Percentiles rank a stretch among this genome's conserved stretches.
phyloP scores from a whole-genome alignment of 2,888 invertebrate genomes.

The Deladenus siricidicola region DNA sequence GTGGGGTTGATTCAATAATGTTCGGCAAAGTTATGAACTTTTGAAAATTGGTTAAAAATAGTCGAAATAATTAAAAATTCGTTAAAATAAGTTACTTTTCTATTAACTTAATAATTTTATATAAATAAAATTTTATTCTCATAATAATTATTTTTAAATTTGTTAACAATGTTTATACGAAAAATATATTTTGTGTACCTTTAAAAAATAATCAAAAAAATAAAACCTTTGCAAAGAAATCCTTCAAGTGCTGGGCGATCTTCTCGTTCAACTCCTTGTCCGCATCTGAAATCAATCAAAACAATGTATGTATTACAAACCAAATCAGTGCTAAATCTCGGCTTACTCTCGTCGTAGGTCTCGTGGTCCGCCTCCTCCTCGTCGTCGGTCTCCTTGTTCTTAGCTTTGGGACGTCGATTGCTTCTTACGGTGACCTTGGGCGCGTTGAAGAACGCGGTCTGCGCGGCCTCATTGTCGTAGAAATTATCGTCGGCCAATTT shows the following conservation, averaged over 20 bases:
- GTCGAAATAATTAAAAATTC: too few species aligned
- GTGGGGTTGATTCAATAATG: too few species aligned
- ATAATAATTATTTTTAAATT: too few species aligned
- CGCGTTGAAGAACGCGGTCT: slow-evolving; percentile 1
- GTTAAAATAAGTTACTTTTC: too few species aligned
- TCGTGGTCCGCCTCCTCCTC: neutral
- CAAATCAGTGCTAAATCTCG: neutral
- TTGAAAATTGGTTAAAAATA: too few species aligned
- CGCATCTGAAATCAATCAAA: neutral
- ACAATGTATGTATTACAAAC: neutral
- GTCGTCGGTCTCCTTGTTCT: neutral
- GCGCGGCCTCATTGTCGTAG: neutral
- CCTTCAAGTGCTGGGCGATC: slow-evolving; percentile 2
- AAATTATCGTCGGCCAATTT: neutral
- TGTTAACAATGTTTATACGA: too few species aligned
- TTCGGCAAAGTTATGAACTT: too few species aligned
- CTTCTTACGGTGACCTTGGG: slow-evolving; percentile 1
- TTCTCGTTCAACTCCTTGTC: neutral
- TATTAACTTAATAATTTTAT: too few species aligned
- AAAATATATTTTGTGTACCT: too few species aligned
- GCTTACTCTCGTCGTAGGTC: neutral
- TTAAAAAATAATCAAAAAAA: too few species aligned
- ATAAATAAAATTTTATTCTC: too few species aligned
- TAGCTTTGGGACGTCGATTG: neutral
- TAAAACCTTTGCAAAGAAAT: neutral